These are phyloP conservation scores for Syngnathus floridae DNA, from an alignment of 2,113 vertebrate species.

Conservation along the genomic window DNA sequence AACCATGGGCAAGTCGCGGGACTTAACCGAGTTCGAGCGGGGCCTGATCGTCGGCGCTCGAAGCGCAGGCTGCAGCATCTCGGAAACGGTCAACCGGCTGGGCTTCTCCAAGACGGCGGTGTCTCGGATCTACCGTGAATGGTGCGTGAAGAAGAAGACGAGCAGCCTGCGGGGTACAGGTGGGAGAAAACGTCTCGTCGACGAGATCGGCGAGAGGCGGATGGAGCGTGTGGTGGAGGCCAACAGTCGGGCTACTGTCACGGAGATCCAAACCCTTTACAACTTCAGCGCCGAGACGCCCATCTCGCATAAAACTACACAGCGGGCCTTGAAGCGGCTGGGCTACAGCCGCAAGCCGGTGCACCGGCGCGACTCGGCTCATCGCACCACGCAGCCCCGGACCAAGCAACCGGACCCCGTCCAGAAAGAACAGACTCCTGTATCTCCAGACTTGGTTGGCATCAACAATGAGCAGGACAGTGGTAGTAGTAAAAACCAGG, in stretches of 20 bases:
- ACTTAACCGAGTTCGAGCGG: conserved; percentile 35
- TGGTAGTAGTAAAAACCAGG: neutral
- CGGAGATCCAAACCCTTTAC: conserved; percentile 36
- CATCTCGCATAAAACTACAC: conserved; percentile 33
- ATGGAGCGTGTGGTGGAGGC: conserved; percentile 33
- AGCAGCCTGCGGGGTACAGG: conserved; percentile 24
- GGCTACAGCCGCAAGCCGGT: conserved; percentile 23
- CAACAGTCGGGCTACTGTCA: conserved; percentile 19
- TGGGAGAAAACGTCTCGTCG: conserved; percentile 35
- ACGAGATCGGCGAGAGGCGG: conserved; percentile 19
- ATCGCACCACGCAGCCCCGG: conserved; percentile 17
- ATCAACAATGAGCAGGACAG: neutral
- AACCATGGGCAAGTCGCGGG: conserved; percentile 35
- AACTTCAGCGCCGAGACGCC: conserved; percentile 30
- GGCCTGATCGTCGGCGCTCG: conserved; percentile 35
- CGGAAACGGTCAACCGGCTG: conserved; percentile 20
- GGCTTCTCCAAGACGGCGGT: conserved; percentile 33
- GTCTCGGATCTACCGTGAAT: conserved; percentile 32
- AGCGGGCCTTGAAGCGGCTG: conserved; percentile 31
- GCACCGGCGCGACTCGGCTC: conserved; percentile 7
- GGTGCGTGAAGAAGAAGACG: conserved; percentile 29
- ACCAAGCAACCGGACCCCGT: neutral
- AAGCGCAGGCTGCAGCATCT: conserved; percentile 27
- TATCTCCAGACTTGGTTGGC: neutral
- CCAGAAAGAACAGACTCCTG: neutral